Base-by-base conservation (phyloP, 1,140 invertebrate genomes). In the Micrasema longulum region DNA sequence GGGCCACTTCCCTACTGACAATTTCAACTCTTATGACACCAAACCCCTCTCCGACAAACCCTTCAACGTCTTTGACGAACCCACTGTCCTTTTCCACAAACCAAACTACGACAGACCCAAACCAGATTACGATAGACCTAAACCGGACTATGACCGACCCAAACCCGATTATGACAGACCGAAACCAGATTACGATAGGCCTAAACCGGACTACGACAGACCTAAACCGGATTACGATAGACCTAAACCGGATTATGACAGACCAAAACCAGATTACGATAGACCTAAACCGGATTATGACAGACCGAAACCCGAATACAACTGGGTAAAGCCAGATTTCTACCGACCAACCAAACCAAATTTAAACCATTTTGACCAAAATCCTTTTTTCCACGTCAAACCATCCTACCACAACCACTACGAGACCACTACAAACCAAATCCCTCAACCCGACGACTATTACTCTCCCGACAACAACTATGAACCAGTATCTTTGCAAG, bases 1-100 rank as follows among this genome's bases (percentile, higher is more conserved):
- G 78, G 86, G 87, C 50, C 79, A 87, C 79, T 87, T 87, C 77
- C 87, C 88, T 72, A 82, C 79, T 52, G 77, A 80, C 47, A 71
- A 75, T 47, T 74, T 77, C 22, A 77, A 85, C 74, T 81, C 77
- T 69, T 84, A 79, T 77, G 80, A 84, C 68, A 80, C 80, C 45
- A 81, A 83, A 76, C 65, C 76, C n/a, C 80, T 80, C 76, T 80
- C 82, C 63, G 82, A 83, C 66, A 82, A 83, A 48, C 82, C 82
- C 76, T 80, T 82, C 64, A 83, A 83, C 66, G 80, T 83, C 74
- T 87, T 84, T 75, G 84, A 83, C 41, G 84, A 87, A 52, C 86
- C 87, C 10, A 82, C 85, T 41, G 83, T 86, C 70, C 82, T 85
- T 60, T 85, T 85, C 80, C 79, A 82, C 43, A 77, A 76, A 52